Conservation (phyloP, 1,140 invertebrate genomes). For the Zaprionus nigranus region DNA sequence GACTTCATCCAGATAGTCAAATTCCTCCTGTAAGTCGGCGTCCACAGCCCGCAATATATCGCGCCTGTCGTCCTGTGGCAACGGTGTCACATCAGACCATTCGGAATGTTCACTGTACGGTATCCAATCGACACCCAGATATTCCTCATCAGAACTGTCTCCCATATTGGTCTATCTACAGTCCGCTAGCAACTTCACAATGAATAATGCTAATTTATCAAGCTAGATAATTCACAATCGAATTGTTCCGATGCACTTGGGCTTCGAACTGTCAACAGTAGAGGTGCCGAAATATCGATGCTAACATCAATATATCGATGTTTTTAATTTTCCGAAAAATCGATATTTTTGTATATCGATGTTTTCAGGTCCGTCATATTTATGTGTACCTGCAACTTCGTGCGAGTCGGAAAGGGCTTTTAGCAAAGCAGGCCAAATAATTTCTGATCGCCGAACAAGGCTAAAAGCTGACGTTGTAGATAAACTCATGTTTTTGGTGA, state of each 20-base stretch:
- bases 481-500: no score
- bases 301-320: no score
- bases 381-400: no score
- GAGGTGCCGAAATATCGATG: no score
- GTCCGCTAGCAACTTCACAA: slow-evolving; percentile 24
- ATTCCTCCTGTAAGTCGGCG: slow-evolving; percentile 92
- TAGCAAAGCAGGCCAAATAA: no score
- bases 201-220: slow-evolving; percentile 24
- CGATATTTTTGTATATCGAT: no score
- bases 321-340: no score
- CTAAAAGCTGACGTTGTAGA: no score
- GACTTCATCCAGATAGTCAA: slow-evolving; percentile 92
- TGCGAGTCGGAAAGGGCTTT: no score
- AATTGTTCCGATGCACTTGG: slow-evolving; percentile 19
- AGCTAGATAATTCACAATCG: slow-evolving; percentile 3
- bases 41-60: slow-evolving; percentile 92
- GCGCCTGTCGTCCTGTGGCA: slow-evolving; percentile 95
- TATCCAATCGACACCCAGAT: slow-evolving; percentile 86
- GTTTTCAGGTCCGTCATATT: no score
- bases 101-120: slow-evolving; percentile 93
- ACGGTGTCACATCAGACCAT: slow-evolving; percentile 94
- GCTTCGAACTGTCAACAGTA: slow-evolving; percentile 33
- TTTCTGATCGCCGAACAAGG: no score
- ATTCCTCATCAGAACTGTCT: slow-evolving; percentile 83
- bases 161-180: slow-evolving; percentile 49